Conservation (phyloP, 2,113 vertebrate genomes). For the Lophura nycthemera region DNA sequence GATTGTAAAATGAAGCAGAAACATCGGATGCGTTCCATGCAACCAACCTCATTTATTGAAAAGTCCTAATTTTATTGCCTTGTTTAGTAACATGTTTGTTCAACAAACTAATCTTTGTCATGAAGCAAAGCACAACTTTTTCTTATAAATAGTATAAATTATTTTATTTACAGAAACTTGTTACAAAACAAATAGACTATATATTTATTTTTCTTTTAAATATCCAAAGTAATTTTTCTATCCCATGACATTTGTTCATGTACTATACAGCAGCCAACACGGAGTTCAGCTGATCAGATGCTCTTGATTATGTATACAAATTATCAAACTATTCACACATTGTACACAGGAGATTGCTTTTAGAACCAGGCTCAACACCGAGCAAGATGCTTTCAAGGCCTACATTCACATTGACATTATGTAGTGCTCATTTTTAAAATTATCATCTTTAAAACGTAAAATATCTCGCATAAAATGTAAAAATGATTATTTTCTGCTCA, state of each 20-base stretch:
- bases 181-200: slow-evolving; percentile 99
- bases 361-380: slow-evolving; percentile 83
- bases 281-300: slow-evolving; percentile 97
- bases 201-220: slow-evolving; percentile 99
- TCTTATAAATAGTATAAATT: slow-evolving; percentile 99
- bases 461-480: slow-evolving; percentile 78
- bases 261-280: slow-evolving; percentile 99
- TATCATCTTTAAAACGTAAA: slow-evolving; percentile 73
- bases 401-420: slow-evolving; percentile 94
- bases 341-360: slow-evolving; percentile 92
- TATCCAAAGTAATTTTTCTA: slow-evolving; percentile 98
- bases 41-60: slow-evolving; percentile 81
- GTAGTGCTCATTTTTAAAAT: slow-evolving; percentile 85
- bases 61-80: slow-evolving; percentile 84
- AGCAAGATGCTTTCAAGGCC: slow-evolving; percentile 84
- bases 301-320: slow-evolving; percentile 94
- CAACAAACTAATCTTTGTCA: slow-evolving; percentile 81
- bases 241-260: slow-evolving; percentile 98
- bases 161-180: slow-evolving; percentile 99
- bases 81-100: slow-evolving; percentile 82
- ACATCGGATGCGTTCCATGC: slow-evolving; percentile 75
- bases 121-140: slow-evolving; percentile 89
- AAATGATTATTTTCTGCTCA: slow-evolving; percentile 70
- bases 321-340: slow-evolving; percentile 91
- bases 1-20: slow-evolving; percentile 74